These are phyloP conservation scores for Neogobius melanostomus DNA, from an alignment of 2,113 vertebrate species.

Conservation along the genomic window DNA sequence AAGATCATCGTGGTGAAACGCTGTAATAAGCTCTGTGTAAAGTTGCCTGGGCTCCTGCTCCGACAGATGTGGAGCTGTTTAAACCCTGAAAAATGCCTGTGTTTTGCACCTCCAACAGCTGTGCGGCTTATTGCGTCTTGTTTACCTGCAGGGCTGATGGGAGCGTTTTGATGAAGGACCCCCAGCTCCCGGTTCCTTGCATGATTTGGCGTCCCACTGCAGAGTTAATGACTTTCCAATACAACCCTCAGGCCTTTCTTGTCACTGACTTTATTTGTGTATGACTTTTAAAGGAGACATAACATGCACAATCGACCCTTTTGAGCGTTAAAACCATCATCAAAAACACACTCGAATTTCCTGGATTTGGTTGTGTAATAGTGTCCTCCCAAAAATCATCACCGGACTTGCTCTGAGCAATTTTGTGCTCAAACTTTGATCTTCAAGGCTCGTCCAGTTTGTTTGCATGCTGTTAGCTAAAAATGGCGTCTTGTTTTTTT, in stretches of 20 bases:
- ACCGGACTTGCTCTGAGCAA: no score
- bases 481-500: no score
- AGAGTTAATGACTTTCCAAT: constrained; percentile 50
- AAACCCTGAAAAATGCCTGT: constrained; percentile 12
- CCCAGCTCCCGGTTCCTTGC: constrained; percentile 1
- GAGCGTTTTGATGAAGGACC: constrained; percentile 46
- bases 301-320: no score
- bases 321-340: no score
- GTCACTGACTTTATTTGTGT: constrained; percentile 49
- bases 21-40: constrained; percentile 14
- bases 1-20: constrained; percentile 6
- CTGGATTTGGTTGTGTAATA: no score
- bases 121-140: constrained; percentile 18
- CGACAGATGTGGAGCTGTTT: constrained; percentile 47
- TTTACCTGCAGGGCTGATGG: constrained; percentile 27
- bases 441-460: no score
- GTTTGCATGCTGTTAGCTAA: no score
- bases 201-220: constrained; percentile 42
- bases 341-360: no score
- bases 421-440: no score
- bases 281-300: background rate
- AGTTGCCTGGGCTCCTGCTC: background rate
- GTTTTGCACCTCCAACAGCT: constrained; percentile 38
- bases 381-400: no score
- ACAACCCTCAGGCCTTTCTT: constrained; percentile 18